Evolutionary conservation across 1,140 invertebrate genomes (phyloP).

Genomic region (Drosophila nasuta): DNA sequence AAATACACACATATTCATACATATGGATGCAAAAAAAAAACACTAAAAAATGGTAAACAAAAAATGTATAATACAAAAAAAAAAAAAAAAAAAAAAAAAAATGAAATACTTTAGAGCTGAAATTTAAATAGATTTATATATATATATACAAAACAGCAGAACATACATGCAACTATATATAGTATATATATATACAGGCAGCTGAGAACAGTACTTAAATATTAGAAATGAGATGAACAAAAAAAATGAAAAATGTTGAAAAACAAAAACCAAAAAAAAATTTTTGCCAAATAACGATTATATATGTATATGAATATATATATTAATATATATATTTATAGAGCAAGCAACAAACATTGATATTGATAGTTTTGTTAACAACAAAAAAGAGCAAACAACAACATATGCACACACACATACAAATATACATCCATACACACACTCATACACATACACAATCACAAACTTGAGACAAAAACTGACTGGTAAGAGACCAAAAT

Average conservation of each 20-base stretch:
- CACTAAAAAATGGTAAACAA: slow-evolving; percentile 45
- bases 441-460: slow-evolving; percentile 43
- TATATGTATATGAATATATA: slow-evolving; percentile 64
- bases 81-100: slow-evolving; percentile 60
- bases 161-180: slow-evolving; percentile 43
- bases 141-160: slow-evolving; percentile 47
- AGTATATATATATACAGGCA: slow-evolving; percentile 66
- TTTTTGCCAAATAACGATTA: slow-evolving; percentile 78
- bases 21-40: slow-evolving; percentile 46
- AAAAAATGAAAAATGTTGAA: slow-evolving; percentile 30
- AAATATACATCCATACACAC: slow-evolving; percentile 53
- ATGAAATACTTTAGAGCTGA: slow-evolving; percentile 71
- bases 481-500: slow-evolving; percentile 83
- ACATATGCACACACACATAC: slow-evolving; percentile 54
- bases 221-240: slow-evolving; percentile 42
- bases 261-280: slow-evolving; percentile 46
- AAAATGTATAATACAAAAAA: slow-evolving; percentile 59
- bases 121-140: slow-evolving; percentile 74
- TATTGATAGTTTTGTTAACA: slow-evolving; percentile 80
- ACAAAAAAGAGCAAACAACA: slow-evolving; percentile 45
- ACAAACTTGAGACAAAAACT: slow-evolving; percentile 81
- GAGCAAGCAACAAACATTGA: slow-evolving; percentile 75
- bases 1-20: slow-evolving; percentile 47
- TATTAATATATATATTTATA: slow-evolving; percentile 76
- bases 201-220: slow-evolving; percentile 60